Conservation (phyloP, 1,140 invertebrate species). For the Drosophila melanogaster region Release_6_plus_ISO1_MT NT_033777.3:25497001-25497500, state of each 20-base stretch:
- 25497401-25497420: constrained; percentile 18
- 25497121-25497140: too few relatives aligned
- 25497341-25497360: constrained; percentile 57
- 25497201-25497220: too few relatives aligned
- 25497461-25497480: constrained; percentile 15
- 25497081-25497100: too few relatives aligned
- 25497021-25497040: too few relatives aligned
- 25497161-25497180: too few relatives aligned
- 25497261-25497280: background rate
- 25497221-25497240: too few relatives aligned
- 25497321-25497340: constrained; percentile 49
- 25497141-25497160: too few relatives aligned
- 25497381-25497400: constrained; percentile 39
- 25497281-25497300: background rate
- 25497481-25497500: constrained; percentile 24
- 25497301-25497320: constrained; percentile 11
- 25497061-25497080: too few relatives aligned
- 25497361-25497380: constrained; percentile 56
- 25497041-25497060: too few relatives aligned
- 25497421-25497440: constrained; percentile 64
- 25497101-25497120: too few relatives aligned
- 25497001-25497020: background rate
- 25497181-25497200: too few relatives aligned
- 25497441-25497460: constrained; percentile 63
- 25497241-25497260: too few relatives aligned